Conservation (phyloP, 2,113 vertebrate species). For the Cygnus atratus region DNA sequence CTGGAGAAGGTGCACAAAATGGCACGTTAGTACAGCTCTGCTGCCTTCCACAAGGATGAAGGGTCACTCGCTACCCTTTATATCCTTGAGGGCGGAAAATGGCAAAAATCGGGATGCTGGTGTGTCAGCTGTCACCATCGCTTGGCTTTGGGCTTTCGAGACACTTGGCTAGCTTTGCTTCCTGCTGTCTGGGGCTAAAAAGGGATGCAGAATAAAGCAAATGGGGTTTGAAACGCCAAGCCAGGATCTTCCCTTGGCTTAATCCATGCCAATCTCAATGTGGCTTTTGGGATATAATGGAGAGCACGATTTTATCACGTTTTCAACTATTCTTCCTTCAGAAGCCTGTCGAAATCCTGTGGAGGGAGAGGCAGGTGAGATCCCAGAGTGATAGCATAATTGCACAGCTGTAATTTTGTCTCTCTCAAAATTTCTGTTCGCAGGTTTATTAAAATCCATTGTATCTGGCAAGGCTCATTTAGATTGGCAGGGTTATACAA, state of each 20-base stretch:
- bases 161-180: neutral
- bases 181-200: neutral
- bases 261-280: neutral
- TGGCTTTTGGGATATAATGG: neutral
- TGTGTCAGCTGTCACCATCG: neutral
- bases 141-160: neutral
- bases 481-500: neutral
- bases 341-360: neutral
- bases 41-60: neutral
- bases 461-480: neutral
- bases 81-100: neutral
- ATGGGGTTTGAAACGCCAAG: neutral
- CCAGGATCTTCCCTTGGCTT: neutral
- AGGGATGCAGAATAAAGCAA: neutral
- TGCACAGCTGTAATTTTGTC: constrained; percentile 15
- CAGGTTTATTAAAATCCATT: constrained; percentile 39
- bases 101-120: neutral
- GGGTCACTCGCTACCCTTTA: neutral
- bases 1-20: neutral
- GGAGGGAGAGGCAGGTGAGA: constrained; percentile 10
- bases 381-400: neutral
- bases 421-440: neutral
- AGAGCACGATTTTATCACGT: neutral
- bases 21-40: neutral
- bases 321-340: neutral